Percentiles rank a stretch among this genome's conserved stretches.
These are phyloP conservation scores for Trichomalopsis sarcophagae DNA, from an alignment of 1,140 invertebrate genomes.

Conservation along the genomic window DNA sequence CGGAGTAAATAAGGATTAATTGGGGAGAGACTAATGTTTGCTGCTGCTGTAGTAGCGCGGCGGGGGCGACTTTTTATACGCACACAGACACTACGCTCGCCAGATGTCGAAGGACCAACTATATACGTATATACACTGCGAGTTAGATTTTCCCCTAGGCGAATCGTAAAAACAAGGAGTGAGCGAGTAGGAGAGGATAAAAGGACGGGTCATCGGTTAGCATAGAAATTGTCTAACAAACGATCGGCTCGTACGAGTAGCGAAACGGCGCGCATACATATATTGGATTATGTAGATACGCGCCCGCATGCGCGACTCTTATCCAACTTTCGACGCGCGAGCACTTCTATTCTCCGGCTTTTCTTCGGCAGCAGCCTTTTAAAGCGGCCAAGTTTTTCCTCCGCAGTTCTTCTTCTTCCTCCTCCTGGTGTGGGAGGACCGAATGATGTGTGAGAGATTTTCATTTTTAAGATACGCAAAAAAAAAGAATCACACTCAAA, in stretches of 20 bases:
- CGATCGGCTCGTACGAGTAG: slow-evolving; percentile 20
- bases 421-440: background rate
- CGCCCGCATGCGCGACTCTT: slow-evolving; percentile 1
- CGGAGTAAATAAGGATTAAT: slow-evolving; percentile 50
- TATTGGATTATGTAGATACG: slow-evolving; percentile 49
- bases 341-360: background rate
- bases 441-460: background rate
- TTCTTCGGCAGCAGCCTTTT: background rate
- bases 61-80: background rate
- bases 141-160: slow-evolving; percentile 42
- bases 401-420: background rate
- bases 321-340: background rate
- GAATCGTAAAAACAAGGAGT: slow-evolving; percentile 27
- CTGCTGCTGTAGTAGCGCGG: slow-evolving; percentile 6
- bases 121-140: background rate
- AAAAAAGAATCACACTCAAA: too few species aligned
- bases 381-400: slow-evolving; percentile 25
- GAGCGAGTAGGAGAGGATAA: background rate
- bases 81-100: background rate
- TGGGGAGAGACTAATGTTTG: slow-evolving; percentile 36
- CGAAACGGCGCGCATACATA: slow-evolving; percentile 42
- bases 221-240: slow-evolving; percentile 51
- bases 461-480: too few species aligned
- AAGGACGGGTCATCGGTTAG: slow-evolving; percentile 41
- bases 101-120: slow-evolving; percentile 41